A percentile compares a stretch with the other conserved stretches of the same genome.
Evolutionary conservation across 2,888 invertebrate genomes (phyloP).

Genomic region (Cephonodes hylas): DNA sequence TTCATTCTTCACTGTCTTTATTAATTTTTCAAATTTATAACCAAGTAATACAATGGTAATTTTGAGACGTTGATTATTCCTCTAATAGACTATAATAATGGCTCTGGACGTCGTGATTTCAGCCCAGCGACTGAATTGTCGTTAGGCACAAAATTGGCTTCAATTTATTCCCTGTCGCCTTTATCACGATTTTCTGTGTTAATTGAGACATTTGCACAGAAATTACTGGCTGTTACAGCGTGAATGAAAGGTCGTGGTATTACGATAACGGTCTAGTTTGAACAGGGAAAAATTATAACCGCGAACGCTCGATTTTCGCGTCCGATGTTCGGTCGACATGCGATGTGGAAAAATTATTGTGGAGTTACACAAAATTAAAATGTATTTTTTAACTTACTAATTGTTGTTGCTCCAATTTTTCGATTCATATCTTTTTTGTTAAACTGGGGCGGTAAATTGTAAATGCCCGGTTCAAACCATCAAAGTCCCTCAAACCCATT

Average conservation of each 20-base stretch:
- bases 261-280: constrained; percentile 31
- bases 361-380: not conserved
- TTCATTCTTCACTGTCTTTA: not conserved
- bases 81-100: constrained; percentile 41
- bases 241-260: constrained; percentile 36
- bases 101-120: constrained; percentile 35
- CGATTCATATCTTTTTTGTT: not conserved
- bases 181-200: constrained; percentile 63
- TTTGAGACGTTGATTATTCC: constrained; percentile 35
- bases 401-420: constrained; percentile 1
- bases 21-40: constrained; percentile 9
- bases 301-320: constrained; percentile 18
- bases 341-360: constrained; percentile 20
- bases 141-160: constrained; percentile 54
- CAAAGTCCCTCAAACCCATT: not conserved
- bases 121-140: constrained; percentile 53
- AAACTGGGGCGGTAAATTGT: not conserved
- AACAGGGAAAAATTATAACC: constrained; percentile 32
- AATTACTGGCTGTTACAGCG: constrained; percentile 47
- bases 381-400: constrained; percentile 18
- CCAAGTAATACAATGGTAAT: constrained; percentile 24
- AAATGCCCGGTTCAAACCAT: not conserved
- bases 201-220: constrained; percentile 72
- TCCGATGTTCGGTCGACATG: constrained; percentile 34
- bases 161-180: constrained; percentile 63